Evolutionary conservation across 2,113 vertebrate genomes (phyloP), one percentile per base, ranked within the genome.

Genomic region (Phycodurus eques): DNA sequence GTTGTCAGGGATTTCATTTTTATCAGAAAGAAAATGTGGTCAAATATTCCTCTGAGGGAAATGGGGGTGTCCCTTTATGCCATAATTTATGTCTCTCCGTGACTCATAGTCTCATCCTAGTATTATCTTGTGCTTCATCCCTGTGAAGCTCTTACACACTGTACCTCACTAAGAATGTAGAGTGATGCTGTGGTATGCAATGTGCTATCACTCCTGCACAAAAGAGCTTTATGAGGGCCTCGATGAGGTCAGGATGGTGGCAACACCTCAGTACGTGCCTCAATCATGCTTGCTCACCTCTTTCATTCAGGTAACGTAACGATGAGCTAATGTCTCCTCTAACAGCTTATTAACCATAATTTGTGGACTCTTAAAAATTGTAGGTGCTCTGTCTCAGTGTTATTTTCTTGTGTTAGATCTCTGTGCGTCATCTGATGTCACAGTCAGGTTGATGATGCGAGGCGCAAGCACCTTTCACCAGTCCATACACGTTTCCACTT

Each of bases 1-100:
- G 69, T 83, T 80, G 81, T 83, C 78, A 73, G 72, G 79, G 63
- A 82, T 86, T 77, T 87, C 57, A 13, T 56, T 81, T 83, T 87
- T 82, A 85, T 83, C 83, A 81, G 80, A 14, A 68, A 69, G 77
- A 81, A 82, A 86, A 84, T 64, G 80, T 59, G n/a, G 73, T 60
- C 71, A 64, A 68, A 83, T 67, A 76, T 73, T 68, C 69, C 72
- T 78, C 57, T 42, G 59, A 62, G 65, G 54, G 63, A 8, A 61
- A 56, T 10, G 31, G 67, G 66, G 72, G 74, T 51, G 47, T 39
- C 13, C 7, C n/a, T 47, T 68, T 12, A 70, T 71, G 69, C 71
- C 19, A 67, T 76, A 27, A 73, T 44, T 71, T 54, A 42, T 57
- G 14, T 56, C 63, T 70, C 60, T 59, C 67, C 8, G 3, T 77